Evolutionary conservation across 2,888 invertebrate genomes (phyloP).

Genomic region (Drosophila robusta): DNA sequence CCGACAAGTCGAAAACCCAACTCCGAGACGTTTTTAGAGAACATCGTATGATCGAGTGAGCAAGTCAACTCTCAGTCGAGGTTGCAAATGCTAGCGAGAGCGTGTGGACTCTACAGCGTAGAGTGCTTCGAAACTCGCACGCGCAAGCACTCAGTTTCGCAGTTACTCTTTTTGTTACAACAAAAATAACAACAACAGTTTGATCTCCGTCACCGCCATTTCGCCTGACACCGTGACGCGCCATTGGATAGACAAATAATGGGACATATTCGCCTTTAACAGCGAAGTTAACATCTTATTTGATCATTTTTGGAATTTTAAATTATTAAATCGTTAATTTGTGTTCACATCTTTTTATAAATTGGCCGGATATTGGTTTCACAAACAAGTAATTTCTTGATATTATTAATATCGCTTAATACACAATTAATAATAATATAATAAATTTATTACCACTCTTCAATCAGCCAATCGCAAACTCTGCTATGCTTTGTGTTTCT

Average conservation of each 20-base stretch:
- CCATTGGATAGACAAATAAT: neutral
- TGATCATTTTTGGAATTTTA: neutral
- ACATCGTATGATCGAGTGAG: slow-evolving; percentile 29
- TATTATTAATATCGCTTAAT: too few species aligned
- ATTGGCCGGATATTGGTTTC: neutral
- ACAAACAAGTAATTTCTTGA: too few species aligned
- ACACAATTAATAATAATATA: too few species aligned
- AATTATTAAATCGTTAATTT: neutral
- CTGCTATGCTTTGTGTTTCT: slow-evolving; percentile 12
- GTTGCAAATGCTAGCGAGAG: slow-evolving; percentile 6
- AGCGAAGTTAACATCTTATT: neutral
- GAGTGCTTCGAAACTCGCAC: slow-evolving; percentile 21
- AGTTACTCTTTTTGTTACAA: slow-evolving; percentile 1
- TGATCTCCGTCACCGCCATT: slow-evolving; percentile 26
- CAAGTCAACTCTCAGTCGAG: slow-evolving; percentile 2
- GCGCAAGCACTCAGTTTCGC: slow-evolving; percentile 3
- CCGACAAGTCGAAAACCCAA: slow-evolving; percentile 13
- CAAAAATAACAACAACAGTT: slow-evolving; percentile 16
- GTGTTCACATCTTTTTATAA: neutral
- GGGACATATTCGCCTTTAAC: neutral
- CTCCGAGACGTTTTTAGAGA: slow-evolving; percentile 29
- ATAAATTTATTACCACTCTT: slow-evolving; percentile 10
- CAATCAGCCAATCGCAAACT: neutral
- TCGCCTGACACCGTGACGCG: slow-evolving; percentile 35
- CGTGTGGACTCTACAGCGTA: neutral